Base-by-base conservation (phyloP, 1,140 invertebrate genomes). In the Pogonognathellus flavescens region DNA sequence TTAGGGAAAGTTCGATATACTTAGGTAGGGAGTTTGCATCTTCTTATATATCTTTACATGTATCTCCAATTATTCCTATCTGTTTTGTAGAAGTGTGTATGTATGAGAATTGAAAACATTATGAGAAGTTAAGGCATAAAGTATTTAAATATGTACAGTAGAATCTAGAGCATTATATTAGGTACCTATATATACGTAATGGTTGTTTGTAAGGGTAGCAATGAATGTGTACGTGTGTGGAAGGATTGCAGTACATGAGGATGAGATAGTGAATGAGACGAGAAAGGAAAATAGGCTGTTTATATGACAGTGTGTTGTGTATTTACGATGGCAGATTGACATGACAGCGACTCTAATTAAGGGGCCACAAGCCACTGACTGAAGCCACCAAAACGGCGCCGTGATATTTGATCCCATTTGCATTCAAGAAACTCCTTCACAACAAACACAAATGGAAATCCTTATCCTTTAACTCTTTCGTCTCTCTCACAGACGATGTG, bases 321-420 rank as follows among this genome's bases (percentile, higher is more conserved):
- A 16, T 49, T 9, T 53, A 55, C 18, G 18, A 66, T 53, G 18
- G 50, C 49, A 72, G 62, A 16, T 11, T 50, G 62, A 52, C 60
- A 59, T 84, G 66, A 76, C 62, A 80, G 84, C 22, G 41, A 80
- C 8, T 85, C 83, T 84, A 84, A 84, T 84, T 84, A 84, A 84
- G 83, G 82, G 62, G 66, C 83, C 83, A 70, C 60, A 84, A 76
- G 70, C 70, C 70, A 76, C 70, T 76, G 70, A 76, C 70, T 76
- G 70, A 76, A 83, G 82, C 82, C 82, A 83, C 82, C 82, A 60
- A 83, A 83, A 84, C 62, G 84, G 66, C 84, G 84, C 84, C 76
- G 66, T 81, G 84, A 82, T 70, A 85, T 85, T 85, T 85, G 84
- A 85, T 85, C 41, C 76, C 57, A 85, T 85, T 85, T 85, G 59